These are phyloP conservation scores for Perdita meconis DNA, from an alignment of 2,888 invertebrate species.

Conservation along the genomic window DNA sequence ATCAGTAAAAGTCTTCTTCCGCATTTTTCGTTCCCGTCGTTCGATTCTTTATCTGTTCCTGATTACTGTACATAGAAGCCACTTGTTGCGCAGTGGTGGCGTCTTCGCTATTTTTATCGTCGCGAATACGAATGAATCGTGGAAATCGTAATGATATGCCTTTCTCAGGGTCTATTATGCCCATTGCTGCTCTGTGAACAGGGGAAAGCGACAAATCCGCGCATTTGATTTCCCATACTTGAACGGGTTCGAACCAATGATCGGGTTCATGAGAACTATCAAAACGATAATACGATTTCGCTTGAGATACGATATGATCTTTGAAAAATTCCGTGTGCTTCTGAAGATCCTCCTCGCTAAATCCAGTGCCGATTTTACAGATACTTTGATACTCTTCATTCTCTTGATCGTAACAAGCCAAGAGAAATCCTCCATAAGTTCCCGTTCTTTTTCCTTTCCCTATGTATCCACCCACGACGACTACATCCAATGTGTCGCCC, in stretches of 20 bases:
- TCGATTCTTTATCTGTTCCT: conserved; percentile 95
- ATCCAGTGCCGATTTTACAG: conserved; percentile 98
- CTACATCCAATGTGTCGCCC: conserved; percentile 98
- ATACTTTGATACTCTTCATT: conserved; percentile 96
- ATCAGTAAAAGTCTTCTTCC: conserved; percentile 87
- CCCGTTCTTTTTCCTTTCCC: conserved; percentile 98
- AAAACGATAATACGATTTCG: conserved; percentile 93
- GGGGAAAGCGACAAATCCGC: conserved; percentile 99
- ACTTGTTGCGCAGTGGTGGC: conserved; percentile 96
- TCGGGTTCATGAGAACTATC: conserved; percentile 91
- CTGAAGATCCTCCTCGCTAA: conserved; percentile 95
- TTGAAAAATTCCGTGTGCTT: conserved; percentile 91
- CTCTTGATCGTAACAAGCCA: conserved; percentile 96
- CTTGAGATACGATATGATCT: conserved; percentile 89
- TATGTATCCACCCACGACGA: conserved; percentile 96
- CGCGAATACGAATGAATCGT: conserved; percentile 94
- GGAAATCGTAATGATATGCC: conserved; percentile 98
- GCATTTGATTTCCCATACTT: conserved; percentile 98
- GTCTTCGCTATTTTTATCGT: conserved; percentile 96
- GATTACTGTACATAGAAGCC: conserved; percentile 94
- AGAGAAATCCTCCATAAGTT: conserved; percentile 96
- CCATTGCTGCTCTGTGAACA: conserved; percentile 94
- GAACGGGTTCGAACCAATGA: conserved; percentile 94
- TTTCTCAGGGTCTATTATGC: conserved; percentile 93
- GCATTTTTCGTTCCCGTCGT: conserved; percentile 76